Evolutionary conservation across 30 jellyfish, hydroid and myxozoan genomes (phyloP), one percentile per base, ranked within the genome.

Genomic region (Cassiopea xamachana): DNA sequence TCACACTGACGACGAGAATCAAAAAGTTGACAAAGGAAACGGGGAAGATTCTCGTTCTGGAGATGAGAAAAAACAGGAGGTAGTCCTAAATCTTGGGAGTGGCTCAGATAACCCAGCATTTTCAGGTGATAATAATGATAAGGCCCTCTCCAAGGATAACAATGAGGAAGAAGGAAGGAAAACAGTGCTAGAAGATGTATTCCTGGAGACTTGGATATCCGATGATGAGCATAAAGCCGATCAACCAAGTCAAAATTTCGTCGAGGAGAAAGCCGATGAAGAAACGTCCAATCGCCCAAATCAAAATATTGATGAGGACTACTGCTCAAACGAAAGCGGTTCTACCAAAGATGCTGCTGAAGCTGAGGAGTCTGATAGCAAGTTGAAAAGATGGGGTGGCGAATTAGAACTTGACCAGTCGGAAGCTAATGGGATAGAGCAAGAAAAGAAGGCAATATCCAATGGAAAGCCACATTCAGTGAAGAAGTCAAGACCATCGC

Each of bases 401-500:
- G 27, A 71, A 18, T 2, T 71, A 2, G 58, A 71, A 15, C 80
- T 71, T 16, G 27, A 71, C 16, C 7, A 7, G 9, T 27, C 15
- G 55, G 55, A 19, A 7, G 55, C 51, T 4, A 71, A 71, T 71
- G 80, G 39, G 12, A 71, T 14, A 2, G 27, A 71, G 55, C 80
- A 19, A 16, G 7, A 71, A 19, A 71, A 71, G 16, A 55, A 71
- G 51, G 12, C 80, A 19, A 71, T 71, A 27, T 51, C 46, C 2
- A 58, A 58, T 55, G 80, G 80, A 27, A 71, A 18, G n/a, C 48
- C 50, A 2, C 75, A 39, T 8, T 51, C 39, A 18, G 47, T 39
- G 8, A 64, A 75, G 19, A 64, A 44, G 60, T 61, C 92, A 16
- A 82, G 87, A 64, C 82, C 86, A 46, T 92, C 98, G 39, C 96